Percentiles rank a stretch among this genome's conserved stretches.
Conservation (phyloP, 53 echinoderm and acorn worm genomes). For the Echinometra lucunter region DNA sequence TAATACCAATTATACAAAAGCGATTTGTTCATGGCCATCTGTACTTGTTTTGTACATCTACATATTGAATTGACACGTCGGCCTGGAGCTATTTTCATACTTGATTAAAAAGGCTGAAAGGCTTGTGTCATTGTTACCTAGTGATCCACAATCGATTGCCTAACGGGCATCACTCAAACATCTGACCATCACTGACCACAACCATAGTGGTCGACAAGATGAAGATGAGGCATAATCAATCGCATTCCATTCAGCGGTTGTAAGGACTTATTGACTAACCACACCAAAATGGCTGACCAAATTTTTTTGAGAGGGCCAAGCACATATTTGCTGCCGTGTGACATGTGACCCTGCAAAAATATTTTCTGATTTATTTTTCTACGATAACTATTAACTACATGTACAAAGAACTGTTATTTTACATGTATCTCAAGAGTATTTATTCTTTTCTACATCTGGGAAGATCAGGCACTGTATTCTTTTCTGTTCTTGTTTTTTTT, state of each 20-base stretch:
- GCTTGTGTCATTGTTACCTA: constrained; percentile 63
- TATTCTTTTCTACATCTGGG: too few relatives aligned
- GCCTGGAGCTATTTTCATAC: constrained; percentile 46
- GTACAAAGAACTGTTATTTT: neutral
- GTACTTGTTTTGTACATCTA: constrained; percentile 20
- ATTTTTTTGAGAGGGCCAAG: neutral
- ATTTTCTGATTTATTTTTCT: neutral
- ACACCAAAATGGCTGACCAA: neutral
- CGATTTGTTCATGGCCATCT: constrained; percentile 21
- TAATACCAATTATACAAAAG: constrained; percentile 13
- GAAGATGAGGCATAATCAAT: constrained; percentile 39
- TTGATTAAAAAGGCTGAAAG: constrained; percentile 31
- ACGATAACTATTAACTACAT: too few relatives aligned
- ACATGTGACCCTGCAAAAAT: neutral
- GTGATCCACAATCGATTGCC: constrained; percentile 33
- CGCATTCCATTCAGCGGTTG: constrained; percentile 3
- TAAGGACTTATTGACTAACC: constrained; percentile 37
- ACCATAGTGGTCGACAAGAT: neutral
- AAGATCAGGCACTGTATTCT: too few relatives aligned
- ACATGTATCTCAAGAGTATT: too few relatives aligned
- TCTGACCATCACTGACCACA: neutral
- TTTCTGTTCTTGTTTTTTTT: neutral
- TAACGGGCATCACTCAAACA: neutral
- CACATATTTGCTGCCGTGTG: neutral
- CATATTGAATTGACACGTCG: neutral